Evolutionary conservation across 2,113 vertebrate genomes (phyloP).

Genomic region (Vidua chalybeata): DNA sequence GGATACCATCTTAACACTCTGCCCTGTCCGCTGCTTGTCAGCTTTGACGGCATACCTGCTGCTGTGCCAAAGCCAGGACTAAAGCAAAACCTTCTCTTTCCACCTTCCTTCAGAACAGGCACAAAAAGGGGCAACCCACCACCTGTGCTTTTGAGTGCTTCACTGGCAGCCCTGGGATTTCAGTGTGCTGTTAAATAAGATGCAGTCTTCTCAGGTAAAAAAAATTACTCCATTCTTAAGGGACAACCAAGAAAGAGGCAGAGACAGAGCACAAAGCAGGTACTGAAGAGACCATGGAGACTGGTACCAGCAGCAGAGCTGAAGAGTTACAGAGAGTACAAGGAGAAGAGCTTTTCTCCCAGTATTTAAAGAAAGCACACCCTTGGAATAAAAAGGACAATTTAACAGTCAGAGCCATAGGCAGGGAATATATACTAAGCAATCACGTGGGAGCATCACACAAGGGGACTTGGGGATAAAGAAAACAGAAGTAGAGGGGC

Average conservation of each 20-base stretch:
- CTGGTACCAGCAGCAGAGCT: not conserved
- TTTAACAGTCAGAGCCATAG: not conserved
- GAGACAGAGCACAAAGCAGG: not conserved
- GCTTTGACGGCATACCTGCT: not conserved
- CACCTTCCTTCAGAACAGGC: not conserved
- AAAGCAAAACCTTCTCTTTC: constrained; percentile 12
- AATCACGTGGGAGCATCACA: not conserved
- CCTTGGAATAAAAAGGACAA: not conserved
- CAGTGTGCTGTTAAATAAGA: not conserved
- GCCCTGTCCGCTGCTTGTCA: constrained; percentile 26
- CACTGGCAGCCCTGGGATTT: not conserved
- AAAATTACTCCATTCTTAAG: not conserved
- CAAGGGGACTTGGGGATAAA: not conserved
- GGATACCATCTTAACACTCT: constrained; percentile 21
- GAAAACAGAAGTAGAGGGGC: not conserved
- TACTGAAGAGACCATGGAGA: not conserved
- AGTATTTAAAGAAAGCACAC: not conserved
- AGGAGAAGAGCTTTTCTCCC: not conserved
- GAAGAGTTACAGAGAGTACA: not conserved
- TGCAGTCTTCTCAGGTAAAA: fast-evolving
- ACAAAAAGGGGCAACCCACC: constrained; percentile 6
- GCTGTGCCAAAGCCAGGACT: constrained; percentile 10
- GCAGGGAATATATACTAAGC: not conserved
- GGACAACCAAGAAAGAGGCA: not conserved
- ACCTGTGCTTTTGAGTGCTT: not conserved